These are phyloP conservation scores for Peromyscus leucopus DNA, from an alignment of 2,113 vertebrate species.

Conservation along the genomic window DNA sequence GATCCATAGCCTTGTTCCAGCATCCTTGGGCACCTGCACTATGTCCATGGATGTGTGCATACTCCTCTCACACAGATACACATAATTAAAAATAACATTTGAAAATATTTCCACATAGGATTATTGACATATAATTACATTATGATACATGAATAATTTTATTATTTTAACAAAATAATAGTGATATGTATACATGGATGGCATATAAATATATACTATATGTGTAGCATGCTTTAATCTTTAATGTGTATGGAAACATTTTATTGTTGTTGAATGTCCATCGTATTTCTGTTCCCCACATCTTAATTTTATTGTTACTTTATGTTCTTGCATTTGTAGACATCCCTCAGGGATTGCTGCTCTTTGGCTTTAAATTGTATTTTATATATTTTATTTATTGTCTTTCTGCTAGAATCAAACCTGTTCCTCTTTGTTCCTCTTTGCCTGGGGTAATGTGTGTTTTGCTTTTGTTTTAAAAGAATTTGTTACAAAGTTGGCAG, in stretches of 20 bases:
- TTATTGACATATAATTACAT: background rate
- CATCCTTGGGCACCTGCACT: background rate
- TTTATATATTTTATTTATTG: background rate
- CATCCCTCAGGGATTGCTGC: background rate
- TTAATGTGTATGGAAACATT: background rate
- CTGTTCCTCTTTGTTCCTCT: background rate
- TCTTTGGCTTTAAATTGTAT: background rate
- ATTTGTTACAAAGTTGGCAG: background rate
- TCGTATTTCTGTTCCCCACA: background rate
- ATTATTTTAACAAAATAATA: background rate
- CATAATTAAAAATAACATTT: background rate
- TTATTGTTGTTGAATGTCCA: background rate
- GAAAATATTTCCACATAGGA: background rate
- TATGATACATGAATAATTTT: background rate
- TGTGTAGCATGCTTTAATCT: background rate
- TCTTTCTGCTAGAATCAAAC: background rate
- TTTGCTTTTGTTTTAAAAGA: conserved; percentile 6
- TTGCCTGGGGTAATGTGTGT: background rate
- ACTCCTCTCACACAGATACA: background rate
- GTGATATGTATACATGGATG: background rate
- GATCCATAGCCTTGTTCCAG: background rate
- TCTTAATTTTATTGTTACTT: background rate
- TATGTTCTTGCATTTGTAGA: background rate
- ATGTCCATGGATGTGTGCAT: too few species aligned
- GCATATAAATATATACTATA: background rate